These are phyloP conservation scores for Lindbergichthys nudifrons DNA, from an alignment of 2,797 vertebrate genomes.

Conservation along the genomic window DNA sequence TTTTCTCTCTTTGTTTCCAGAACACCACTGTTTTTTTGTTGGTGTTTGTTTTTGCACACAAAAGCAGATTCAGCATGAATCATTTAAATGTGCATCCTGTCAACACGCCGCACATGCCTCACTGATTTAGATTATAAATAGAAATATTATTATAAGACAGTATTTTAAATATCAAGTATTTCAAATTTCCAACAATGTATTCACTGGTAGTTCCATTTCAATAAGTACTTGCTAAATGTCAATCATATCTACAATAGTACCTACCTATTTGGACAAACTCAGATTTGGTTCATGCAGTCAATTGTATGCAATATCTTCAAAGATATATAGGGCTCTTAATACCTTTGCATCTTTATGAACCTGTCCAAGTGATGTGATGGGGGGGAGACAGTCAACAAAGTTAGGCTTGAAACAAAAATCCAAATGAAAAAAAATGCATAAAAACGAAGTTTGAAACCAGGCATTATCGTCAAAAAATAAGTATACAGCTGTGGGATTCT, in stretches of 20 bases:
- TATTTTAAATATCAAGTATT: neutral
- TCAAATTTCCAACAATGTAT: neutral
- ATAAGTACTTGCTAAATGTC: neutral
- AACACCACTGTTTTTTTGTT: neutral
- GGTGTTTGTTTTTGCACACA: neutral
- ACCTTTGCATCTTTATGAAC: neutral
- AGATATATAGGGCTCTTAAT: neutral
- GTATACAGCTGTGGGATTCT: neutral
- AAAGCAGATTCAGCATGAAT: neutral
- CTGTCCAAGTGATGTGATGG: neutral
- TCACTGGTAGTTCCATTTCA: neutral
- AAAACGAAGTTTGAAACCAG: neutral
- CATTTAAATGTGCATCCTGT: neutral
- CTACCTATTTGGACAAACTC: neutral
- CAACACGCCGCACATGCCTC: neutral
- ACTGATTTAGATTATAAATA: neutral
- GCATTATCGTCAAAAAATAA: neutral
- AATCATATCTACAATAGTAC: neutral
- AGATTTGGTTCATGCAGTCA: neutral
- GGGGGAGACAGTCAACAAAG: neutral
- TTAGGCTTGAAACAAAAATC: neutral
- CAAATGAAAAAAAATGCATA: neutral
- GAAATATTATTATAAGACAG: neutral
- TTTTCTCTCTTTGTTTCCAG: constrained; percentile 14
- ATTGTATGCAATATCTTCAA: neutral